phyloP scores from a whole-genome alignment of 2,888 invertebrate genomes.

The Monopis laevigella region DNA sequence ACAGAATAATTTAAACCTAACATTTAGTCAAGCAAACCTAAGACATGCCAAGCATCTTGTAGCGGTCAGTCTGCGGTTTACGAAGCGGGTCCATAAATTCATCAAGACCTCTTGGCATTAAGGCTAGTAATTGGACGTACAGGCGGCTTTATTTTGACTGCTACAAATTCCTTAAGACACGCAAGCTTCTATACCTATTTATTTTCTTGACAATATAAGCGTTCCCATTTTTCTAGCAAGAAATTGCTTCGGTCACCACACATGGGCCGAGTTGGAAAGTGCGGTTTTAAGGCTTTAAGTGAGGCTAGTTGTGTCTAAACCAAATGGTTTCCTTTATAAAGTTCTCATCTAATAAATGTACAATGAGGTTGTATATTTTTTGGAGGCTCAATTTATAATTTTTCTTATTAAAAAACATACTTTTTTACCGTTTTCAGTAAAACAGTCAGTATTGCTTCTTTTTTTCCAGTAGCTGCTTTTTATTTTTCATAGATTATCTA shows the following conservation, averaged over 20 bases:
- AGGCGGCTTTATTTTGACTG: constrained; percentile 29
- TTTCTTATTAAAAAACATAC: too few relatives aligned
- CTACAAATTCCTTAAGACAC: constrained; percentile 17
- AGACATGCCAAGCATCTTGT: neutral
- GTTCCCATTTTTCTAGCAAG: constrained; percentile 35
- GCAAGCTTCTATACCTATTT: constrained; percentile 24
- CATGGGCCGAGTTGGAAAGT: constrained; percentile 24
- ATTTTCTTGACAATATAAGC: constrained; percentile 41
- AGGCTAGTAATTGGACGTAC: constrained; percentile 38
- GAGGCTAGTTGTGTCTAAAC: constrained; percentile 41
- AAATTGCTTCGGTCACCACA: constrained; percentile 43
- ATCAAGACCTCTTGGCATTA: constrained; percentile 14
- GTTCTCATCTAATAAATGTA: too few relatives aligned
- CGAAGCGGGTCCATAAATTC: constrained; percentile 6
- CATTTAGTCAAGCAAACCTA: neutral
- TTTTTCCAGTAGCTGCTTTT: too few relatives aligned
- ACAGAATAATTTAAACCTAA: too few relatives aligned
- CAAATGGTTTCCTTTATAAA: too few relatives aligned
- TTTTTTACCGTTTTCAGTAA: too few relatives aligned
- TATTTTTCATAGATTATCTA: too few relatives aligned
- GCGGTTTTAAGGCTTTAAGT: constrained; percentile 33
- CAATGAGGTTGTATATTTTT: too few relatives aligned
- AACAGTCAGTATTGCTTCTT: too few relatives aligned
- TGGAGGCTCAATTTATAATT: too few relatives aligned
- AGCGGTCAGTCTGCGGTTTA: neutral